A percentile compares a stretch with the other conserved stretches of the same genome.
Evolutionary conservation across 2,797 vertebrate genomes (phyloP).

Genomic region (Accipiter badius): DNA sequence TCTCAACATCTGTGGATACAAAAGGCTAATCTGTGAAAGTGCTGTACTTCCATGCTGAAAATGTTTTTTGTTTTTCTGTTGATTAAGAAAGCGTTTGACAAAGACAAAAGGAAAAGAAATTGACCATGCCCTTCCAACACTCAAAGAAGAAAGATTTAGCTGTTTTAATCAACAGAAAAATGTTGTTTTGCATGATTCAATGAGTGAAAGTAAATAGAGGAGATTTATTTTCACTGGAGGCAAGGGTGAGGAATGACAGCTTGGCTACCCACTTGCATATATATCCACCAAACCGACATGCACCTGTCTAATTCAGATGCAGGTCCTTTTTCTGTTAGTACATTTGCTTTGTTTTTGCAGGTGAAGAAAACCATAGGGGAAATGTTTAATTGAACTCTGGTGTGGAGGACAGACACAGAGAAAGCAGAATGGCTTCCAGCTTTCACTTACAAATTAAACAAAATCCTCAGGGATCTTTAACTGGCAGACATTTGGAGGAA

Average conservation of each 20-base stretch:
- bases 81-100: not conserved
- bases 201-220: not conserved
- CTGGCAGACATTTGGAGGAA: constrained; percentile 66
- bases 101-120: not conserved
- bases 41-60: not conserved
- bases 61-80: not conserved
- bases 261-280: not conserved
- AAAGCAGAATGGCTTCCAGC: constrained; percentile 60
- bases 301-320: constrained; percentile 17
- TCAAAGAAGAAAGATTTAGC: not conserved
- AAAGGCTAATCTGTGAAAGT: not conserved
- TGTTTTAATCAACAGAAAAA: constrained; percentile 6
- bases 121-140: not conserved
- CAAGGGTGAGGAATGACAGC: not conserved
- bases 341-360: constrained; percentile 26
- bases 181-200: not conserved
- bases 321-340: not conserved
- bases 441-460: constrained; percentile 68
- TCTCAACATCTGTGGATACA: not conserved
- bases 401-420: constrained; percentile 36
- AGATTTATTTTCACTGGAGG: constrained; percentile 19
- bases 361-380: constrained; percentile 26
- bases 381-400: constrained; percentile 56
- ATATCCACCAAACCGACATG: not conserved
- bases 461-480: constrained; percentile 65